Base-by-base conservation (phyloP, 1,140 invertebrate species). In the Caerostris extrusa region DNA sequence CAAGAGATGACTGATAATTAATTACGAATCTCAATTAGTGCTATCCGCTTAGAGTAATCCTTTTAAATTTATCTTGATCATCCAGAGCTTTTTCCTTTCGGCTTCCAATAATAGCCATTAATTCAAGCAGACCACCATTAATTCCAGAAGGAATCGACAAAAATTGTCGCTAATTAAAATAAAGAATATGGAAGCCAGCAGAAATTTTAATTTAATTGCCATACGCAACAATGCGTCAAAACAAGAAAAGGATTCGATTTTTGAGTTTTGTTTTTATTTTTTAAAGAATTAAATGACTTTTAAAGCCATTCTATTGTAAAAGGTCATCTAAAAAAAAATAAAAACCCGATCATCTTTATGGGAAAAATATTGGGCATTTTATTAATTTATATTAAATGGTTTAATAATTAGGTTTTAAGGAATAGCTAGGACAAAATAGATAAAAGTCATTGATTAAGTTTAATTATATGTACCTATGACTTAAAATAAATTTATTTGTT, bases 11-110 rank as follows among this genome's bases (percentile, higher is more conserved):
- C 87, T 12, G 53, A 89, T 89, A 89, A 89, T 89, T 89, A 89
- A 89, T 89, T 89, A 89, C 60, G 53, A 55, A 89, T 69, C 64
- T 89, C 87, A 89, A 89, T 89, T 89, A 89, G 60, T 14, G 61
- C 58, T 89, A 50, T 71, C 61, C 53, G 87, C 60, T 89, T 69
- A 67, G 55, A 56, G 60, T 69, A 89, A 67, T 89, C 87, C 60
- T 89, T 69, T 69, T 50, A 89, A 67, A 60, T 89, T 56, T 89
- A 69, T 89, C 61, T 55, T 77, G 50, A 57, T 89, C 60, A 89
- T 55, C 53, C 71, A 55, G n/a, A 55, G 64, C 7, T 56, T 89
- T 89, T 89, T 89, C 55, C 64, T 55, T 50, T 10, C 64, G 60
- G 53, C 53, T 77, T 4, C 50, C 50, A 77, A 77, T 77, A 77